Evolutionary conservation across 2,797 vertebrate species (phyloP).

Genomic region (Onychomys arenicola): DNA sequence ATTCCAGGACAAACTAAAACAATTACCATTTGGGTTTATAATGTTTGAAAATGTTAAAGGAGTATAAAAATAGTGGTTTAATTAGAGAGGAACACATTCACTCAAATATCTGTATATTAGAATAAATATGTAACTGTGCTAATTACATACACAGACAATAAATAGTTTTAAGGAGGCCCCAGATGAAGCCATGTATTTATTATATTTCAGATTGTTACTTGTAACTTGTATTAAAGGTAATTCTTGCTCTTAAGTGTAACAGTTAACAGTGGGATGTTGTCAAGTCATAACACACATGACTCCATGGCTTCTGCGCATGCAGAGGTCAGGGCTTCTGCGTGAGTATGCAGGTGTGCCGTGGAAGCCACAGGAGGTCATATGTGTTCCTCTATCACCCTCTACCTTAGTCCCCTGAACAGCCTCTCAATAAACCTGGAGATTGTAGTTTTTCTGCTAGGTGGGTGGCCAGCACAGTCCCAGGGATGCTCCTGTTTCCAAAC

Average conservation of each 20-base stretch:
- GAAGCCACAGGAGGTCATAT: neutral
- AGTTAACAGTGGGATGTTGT: too few species aligned
- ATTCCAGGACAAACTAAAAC: neutral
- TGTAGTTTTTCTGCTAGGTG: neutral
- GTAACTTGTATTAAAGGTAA: too few species aligned
- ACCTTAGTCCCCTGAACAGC: neutral
- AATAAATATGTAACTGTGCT: neutral
- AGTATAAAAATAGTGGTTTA: constrained; percentile 12
- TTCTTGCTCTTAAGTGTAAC: too few species aligned
- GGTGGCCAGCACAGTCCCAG: neutral
- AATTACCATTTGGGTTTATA: neutral
- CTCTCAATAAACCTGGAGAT: neutral
- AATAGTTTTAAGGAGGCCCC: too few species aligned
- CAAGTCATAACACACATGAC: too few species aligned
- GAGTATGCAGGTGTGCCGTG: too few species aligned
- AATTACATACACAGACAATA: neutral
- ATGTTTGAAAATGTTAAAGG: neutral
- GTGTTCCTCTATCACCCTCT: neutral
- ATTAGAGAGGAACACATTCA: neutral
- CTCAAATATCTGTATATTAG: neutral
- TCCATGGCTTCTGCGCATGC: neutral
- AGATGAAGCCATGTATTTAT: too few species aligned
- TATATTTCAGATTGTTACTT: too few species aligned
- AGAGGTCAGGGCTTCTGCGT: neutral
- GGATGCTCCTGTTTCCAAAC: too few species aligned